These are phyloP conservation scores for Agrochola lota DNA, from an alignment of 2,888 invertebrate genomes.

Conservation along the genomic window DNA sequence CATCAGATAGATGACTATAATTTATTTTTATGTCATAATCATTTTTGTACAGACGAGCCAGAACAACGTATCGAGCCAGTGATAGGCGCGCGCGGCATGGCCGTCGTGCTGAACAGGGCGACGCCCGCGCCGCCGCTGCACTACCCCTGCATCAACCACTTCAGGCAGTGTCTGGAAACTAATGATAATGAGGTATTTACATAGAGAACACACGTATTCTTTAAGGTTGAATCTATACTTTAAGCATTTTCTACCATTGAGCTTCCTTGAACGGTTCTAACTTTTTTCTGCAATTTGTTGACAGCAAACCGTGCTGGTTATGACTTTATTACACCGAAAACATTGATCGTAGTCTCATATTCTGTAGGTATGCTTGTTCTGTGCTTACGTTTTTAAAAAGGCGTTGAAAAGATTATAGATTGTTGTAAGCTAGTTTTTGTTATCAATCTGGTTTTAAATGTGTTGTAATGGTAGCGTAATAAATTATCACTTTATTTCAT, in stretches of 20 bases:
- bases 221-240: no score
- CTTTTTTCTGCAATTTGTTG: slow-evolving; percentile 15
- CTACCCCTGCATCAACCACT: slow-evolving; percentile 98
- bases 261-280: slow-evolving; percentile 23
- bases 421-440: not conserved
- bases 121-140: slow-evolving; percentile 95
- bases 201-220: no score
- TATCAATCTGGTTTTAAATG: no score
- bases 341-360: not conserved
- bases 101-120: slow-evolving; percentile 96
- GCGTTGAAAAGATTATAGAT: not conserved
- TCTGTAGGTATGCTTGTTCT: no score
- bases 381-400: not conserved
- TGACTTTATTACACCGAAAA: slow-evolving; percentile 4
- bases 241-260: no score
- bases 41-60: slow-evolving; percentile 87
- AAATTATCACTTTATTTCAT: no score
- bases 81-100: slow-evolving; percentile 96
- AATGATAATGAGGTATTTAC: slow-evolving; percentile 74
- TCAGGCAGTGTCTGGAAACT: slow-evolving; percentile 94
- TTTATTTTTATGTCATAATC: no score
- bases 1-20: no score
- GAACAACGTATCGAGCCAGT: slow-evolving; percentile 95
- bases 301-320: slow-evolving; percentile 11
- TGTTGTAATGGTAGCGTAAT: no score